Evolutionary conservation across 2,113 vertebrate genomes (phyloP).

Genomic region (Gnathonemus longibarbis): DNA sequence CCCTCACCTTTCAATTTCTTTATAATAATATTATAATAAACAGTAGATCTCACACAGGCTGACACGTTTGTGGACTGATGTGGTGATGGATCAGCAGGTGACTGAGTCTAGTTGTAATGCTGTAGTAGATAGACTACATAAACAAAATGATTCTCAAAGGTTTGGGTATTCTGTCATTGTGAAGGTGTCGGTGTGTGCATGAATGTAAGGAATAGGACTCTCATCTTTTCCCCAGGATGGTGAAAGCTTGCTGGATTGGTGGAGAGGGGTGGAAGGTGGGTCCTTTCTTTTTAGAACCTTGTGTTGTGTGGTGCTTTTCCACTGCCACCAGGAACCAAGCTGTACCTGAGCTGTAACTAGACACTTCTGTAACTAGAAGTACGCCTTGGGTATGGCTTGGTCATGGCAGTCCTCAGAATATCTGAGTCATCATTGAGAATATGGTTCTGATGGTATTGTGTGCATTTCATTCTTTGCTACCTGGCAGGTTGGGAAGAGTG

Average conservation of each 20-base stretch:
- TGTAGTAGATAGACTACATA: too few relatives aligned
- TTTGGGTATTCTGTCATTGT: neutral
- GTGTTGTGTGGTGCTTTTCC: neutral
- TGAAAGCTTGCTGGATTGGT: constrained; percentile 55
- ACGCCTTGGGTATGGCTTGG: neutral
- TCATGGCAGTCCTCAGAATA: neutral
- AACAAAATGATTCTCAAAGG: too few relatives aligned
- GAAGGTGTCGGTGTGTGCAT: neutral
- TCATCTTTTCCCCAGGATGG: constrained; percentile 35
- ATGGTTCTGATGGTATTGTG: neutral
- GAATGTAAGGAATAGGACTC: neutral
- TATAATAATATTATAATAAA: neutral
- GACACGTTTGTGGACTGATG: neutral
- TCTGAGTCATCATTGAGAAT: neutral
- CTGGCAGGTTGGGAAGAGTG: constrained; percentile 55
- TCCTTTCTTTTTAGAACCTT: neutral
- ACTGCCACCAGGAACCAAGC: neutral
- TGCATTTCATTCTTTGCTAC: neutral
- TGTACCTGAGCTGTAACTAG: neutral
- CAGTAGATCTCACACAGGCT: neutral
- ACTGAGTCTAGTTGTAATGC: too few relatives aligned
- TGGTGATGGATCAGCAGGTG: too few relatives aligned
- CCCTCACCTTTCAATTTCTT: neutral
- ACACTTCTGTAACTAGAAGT: neutral
- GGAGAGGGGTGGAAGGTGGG: constrained; percentile 53